Conservation (phyloP, 2,888 invertebrate species). For the Fabriciana adippe region DNA sequence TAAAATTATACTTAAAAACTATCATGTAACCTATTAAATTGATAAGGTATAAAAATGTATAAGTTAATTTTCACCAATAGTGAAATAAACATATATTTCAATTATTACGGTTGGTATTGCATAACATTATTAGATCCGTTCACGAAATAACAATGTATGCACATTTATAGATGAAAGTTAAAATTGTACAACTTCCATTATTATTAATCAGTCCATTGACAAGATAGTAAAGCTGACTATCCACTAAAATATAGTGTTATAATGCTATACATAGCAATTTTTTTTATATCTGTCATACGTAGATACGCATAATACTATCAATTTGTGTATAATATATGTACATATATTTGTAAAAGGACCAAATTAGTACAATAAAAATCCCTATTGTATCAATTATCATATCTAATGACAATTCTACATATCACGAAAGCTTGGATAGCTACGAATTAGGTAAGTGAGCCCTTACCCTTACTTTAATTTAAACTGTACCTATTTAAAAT, state of each 20-base stretch:
- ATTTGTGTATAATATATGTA: too few species aligned
- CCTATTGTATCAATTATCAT: too few species aligned
- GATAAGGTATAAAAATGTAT: neutral
- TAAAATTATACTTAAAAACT: too few species aligned
- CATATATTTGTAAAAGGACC: too few species aligned
- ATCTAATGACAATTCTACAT: too few species aligned
- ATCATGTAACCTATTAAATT: too few species aligned
- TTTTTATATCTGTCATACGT: neutral
- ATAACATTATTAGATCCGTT: neutral
- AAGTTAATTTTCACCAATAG: neutral
- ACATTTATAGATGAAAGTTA: slow-evolving; percentile 11
- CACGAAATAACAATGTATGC: slow-evolving; percentile 6
- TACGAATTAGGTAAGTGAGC: too few species aligned
- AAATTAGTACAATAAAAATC: too few species aligned
- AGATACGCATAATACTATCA: neutral
- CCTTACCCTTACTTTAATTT: too few species aligned
- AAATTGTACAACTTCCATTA: slow-evolving; percentile 6
- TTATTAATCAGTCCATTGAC: slow-evolving; percentile 6
- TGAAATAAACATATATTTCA: neutral
- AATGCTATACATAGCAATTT: neutral
- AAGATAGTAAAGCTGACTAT: neutral
- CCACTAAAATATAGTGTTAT: slow-evolving; percentile 8
- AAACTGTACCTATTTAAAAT: too few species aligned
- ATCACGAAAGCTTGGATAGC: too few species aligned
- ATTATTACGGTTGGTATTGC: neutral